Conservation (phyloP, 2,113 vertebrate species). For the Pteropus alecto region DNA sequence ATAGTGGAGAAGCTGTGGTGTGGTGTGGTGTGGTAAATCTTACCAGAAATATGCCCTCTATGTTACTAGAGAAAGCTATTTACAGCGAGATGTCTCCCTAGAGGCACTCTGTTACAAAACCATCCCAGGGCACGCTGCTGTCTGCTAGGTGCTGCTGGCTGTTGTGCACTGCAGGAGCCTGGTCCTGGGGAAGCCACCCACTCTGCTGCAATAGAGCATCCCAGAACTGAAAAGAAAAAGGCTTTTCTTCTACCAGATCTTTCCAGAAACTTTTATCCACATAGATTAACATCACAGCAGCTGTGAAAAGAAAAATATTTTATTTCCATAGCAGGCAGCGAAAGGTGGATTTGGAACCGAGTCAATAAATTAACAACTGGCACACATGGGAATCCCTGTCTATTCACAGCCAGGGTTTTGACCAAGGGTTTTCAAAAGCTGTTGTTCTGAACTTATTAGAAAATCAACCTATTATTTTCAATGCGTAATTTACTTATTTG, state of each 20-base stretch:
- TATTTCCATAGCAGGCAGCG: background rate
- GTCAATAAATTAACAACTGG: background rate
- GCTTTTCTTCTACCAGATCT: background rate
- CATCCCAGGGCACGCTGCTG: background rate
- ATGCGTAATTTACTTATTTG: background rate
- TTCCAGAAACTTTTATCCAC: background rate
- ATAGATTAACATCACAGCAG: background rate
- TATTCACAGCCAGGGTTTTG: background rate
- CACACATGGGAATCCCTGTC: background rate
- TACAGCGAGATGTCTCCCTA: background rate
- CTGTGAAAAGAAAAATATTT: background rate
- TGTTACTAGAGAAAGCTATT: background rate
- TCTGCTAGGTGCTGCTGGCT: background rate
- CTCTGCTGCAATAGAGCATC: rapidly evolving
- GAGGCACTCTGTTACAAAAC: background rate
- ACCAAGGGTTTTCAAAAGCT: background rate
- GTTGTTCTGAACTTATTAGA: background rate
- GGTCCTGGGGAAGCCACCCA: background rate
- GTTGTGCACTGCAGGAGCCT: background rate
- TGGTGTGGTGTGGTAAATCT: background rate
- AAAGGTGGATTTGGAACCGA: background rate
- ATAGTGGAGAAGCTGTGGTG: background rate
- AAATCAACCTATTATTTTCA: background rate
- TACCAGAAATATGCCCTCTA: background rate
- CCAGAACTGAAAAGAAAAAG: background rate